Evolutionary conservation across 92 coral and sea anemone species (phyloP).

Genomic region (Bergia sp.): DNA sequence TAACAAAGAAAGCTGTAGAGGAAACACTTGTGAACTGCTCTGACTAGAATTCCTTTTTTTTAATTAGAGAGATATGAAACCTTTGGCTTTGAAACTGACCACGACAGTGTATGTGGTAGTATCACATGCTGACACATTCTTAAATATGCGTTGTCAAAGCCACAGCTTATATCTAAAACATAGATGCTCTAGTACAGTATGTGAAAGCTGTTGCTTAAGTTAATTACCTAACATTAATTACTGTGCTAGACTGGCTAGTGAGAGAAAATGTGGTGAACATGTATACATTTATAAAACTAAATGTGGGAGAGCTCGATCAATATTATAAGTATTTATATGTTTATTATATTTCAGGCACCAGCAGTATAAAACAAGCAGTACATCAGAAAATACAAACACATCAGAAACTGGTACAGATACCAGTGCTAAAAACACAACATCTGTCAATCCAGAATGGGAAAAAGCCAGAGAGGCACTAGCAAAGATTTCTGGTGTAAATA

Average conservation of each 20-base stretch:
- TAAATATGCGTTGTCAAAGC: background rate
- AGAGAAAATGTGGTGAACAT: too few relatives aligned
- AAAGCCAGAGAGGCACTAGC: conserved; percentile 98
- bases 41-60: too few relatives aligned
- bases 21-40: background rate
- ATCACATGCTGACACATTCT: too few relatives aligned
- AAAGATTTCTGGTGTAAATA: conserved; percentile 70
- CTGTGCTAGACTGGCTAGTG: too few relatives aligned
- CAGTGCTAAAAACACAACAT: conserved; percentile 53
- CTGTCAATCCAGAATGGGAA: conserved; percentile 95
- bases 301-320: too few relatives aligned
- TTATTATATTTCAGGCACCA: conserved; percentile 68
- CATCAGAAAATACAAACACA: conserved; percentile 55
- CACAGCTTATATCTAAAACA: too few relatives aligned
- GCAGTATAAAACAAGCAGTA: conserved; percentile 63
- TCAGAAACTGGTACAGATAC: conserved; percentile 50
- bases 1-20: background rate
- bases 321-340: too few relatives aligned
- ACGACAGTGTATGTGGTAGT: too few relatives aligned
- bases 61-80: background rate
- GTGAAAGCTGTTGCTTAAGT: too few relatives aligned
- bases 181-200: too few relatives aligned
- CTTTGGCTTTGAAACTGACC: background rate
- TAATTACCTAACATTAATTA: too few relatives aligned
- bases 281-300: too few relatives aligned